phyloP scores from a whole-genome alignment of 2,888 invertebrate genomes.

The Torymus auratus region DNA sequence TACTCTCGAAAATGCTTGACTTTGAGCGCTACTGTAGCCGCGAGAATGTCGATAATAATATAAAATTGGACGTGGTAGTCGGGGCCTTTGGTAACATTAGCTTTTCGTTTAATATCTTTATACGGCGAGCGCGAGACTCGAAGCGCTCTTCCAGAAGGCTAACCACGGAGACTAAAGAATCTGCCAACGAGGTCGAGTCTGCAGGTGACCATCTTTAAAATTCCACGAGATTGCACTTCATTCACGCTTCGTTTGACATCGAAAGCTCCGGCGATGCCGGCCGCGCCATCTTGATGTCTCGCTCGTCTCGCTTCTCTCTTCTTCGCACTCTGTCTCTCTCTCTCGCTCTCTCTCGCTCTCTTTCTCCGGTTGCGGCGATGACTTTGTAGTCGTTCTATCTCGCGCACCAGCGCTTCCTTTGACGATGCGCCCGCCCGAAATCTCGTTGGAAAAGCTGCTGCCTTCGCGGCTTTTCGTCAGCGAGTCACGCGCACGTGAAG shows the following conservation, averaged over 20 bases:
- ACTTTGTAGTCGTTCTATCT: constrained; percentile 66
- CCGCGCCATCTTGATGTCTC: constrained; percentile 50
- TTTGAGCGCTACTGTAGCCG: neutral
- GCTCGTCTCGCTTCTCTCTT: constrained; percentile 54
- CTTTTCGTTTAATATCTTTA: constrained; percentile 49
- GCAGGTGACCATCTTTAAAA: constrained; percentile 68
- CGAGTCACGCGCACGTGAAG: constrained; percentile 48
- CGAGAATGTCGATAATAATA: constrained; percentile 43
- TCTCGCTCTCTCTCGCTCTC: constrained; percentile 52
- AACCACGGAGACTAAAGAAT: constrained; percentile 47
- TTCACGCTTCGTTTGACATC: constrained; percentile 67
- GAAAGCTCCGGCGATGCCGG: constrained; percentile 60
- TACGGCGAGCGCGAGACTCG: constrained; percentile 29
- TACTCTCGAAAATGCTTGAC: neutral
- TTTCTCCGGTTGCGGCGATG: constrained; percentile 53
- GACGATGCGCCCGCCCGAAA: constrained; percentile 57
- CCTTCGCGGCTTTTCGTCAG: constrained; percentile 55
- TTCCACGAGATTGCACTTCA: constrained; percentile 71
- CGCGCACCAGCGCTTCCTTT: constrained; percentile 70
- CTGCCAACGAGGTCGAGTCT: constrained; percentile 56
- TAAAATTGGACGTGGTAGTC: constrained; percentile 30
- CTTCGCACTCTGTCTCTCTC: constrained; percentile 26
- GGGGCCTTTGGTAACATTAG: constrained; percentile 14
- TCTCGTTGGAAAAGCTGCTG: constrained; percentile 45
- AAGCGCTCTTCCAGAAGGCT: constrained; percentile 69